These are phyloP conservation scores for Cyprinodon variegatus DNA, from an alignment of 2,113 vertebrate genomes.

Conservation along the genomic window DNA sequence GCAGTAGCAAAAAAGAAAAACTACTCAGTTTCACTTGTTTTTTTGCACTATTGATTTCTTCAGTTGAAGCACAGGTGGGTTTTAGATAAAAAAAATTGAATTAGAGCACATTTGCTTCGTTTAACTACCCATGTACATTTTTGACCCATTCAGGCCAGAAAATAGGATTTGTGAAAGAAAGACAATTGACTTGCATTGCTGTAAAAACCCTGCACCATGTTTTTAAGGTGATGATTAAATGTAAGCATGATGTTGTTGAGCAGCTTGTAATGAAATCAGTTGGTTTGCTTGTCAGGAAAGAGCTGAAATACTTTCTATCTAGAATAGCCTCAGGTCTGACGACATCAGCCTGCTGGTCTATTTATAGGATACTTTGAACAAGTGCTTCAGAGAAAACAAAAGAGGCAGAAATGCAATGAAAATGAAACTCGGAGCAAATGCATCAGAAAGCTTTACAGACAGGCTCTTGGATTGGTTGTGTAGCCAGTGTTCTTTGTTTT, in stretches of 20 bases:
- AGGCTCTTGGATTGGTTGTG: neutral
- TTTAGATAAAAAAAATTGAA: too few relatives aligned
- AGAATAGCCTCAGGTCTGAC: conserved; percentile 1
- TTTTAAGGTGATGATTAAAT: neutral
- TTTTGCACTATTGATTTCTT: too few relatives aligned
- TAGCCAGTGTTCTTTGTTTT: neutral
- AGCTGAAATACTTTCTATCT: neutral
- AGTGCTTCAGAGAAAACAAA: conserved; percentile 25
- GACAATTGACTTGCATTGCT: neutral
- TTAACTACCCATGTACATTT: too few relatives aligned
- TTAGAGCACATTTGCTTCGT: too few relatives aligned
- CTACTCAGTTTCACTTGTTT: too few relatives aligned
- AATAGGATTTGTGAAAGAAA: neutral
- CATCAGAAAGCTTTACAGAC: neutral
- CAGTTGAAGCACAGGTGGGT: too few relatives aligned
- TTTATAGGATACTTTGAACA: conserved; percentile 43
- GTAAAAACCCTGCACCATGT: neutral
- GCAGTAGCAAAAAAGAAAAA: too few relatives aligned
- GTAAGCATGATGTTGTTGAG: neutral
- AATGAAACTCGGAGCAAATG: conserved; percentile 16
- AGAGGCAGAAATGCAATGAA: conserved; percentile 21
- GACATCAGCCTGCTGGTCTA: conserved; percentile 22
- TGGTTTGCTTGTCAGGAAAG: conserved; percentile 11
- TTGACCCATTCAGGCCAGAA: neutral
- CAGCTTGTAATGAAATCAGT: conserved; percentile 1